phyloP scores from a whole-genome alignment of 2,113 vertebrate species.

The Machaerirhynchus nigripectus region DNA sequence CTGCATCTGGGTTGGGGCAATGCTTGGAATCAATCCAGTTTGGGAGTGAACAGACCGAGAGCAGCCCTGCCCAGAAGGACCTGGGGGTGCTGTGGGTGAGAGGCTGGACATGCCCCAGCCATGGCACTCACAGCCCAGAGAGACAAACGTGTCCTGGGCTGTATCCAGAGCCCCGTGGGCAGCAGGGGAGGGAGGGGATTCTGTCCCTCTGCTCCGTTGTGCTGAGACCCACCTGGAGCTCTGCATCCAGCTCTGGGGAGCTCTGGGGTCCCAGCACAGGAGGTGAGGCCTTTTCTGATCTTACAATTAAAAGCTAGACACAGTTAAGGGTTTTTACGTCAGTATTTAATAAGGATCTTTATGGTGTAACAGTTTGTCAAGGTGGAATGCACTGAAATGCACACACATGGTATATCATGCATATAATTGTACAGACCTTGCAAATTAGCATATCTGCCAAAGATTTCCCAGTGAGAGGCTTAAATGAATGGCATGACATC shows the following conservation, averaged over 20 bases:
- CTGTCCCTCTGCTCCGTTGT: neutral
- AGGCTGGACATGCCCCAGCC: neutral
- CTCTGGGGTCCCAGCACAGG: neutral
- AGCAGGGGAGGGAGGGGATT: neutral
- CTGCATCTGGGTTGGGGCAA: accelerated
- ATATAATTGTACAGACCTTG: neutral
- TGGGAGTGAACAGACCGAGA: neutral
- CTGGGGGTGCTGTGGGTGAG: neutral
- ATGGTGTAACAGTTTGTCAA: neutral
- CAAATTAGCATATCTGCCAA: neutral
- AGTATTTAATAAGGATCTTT: neutral
- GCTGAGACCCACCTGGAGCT: neutral
- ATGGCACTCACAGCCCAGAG: neutral
- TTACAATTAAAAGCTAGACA: neutral
- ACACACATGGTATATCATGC: accelerated
- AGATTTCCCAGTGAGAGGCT: neutral
- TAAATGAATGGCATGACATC: neutral
- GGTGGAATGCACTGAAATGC: neutral
- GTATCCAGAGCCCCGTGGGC: neutral
- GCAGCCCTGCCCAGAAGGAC: neutral
- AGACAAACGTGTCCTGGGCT: neutral
- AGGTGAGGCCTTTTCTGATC: neutral
- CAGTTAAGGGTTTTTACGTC: neutral
- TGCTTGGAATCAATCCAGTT: accelerated
- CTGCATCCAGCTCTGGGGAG: neutral